A percentile compares a stretch with the other conserved stretches of the same genome.
Conservation (phyloP, 2,888 invertebrate species). For the Drosophila rubida region DNA sequence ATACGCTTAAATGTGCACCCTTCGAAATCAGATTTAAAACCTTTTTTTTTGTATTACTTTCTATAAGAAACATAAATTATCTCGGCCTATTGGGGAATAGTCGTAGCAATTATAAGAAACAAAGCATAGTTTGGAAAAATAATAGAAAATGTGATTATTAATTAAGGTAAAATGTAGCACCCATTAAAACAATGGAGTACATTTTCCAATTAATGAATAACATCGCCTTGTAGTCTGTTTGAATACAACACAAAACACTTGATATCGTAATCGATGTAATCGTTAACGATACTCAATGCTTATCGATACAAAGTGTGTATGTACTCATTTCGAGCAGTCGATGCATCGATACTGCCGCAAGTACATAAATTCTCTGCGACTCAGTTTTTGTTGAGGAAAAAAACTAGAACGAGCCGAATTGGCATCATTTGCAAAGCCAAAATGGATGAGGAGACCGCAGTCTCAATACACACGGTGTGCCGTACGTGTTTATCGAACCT, state of each 20-base stretch:
- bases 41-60: too few relatives aligned
- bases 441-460: constrained; percentile 50
- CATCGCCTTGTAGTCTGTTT: neutral
- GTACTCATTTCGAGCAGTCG: constrained; percentile 24
- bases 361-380: neutral
- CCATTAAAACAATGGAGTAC: neutral
- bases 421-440: constrained; percentile 1
- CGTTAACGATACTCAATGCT: neutral
- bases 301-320: neutral
- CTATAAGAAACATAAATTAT: too few relatives aligned
- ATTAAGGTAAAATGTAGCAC: too few relatives aligned
- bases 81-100: too few relatives aligned
- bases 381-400: constrained; percentile 1
- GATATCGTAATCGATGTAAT: neutral
- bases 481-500: constrained; percentile 79
- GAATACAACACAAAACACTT: neutral
- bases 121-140: too few relatives aligned
- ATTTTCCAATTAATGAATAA: neutral
- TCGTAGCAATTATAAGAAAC: too few relatives aligned
- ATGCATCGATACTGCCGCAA: constrained; percentile 8
- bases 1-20: neutral
- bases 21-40: too few relatives aligned
- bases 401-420: neutral
- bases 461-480: constrained; percentile 68
- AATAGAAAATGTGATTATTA: too few relatives aligned